phyloP scores from a whole-genome alignment of 2,113 vertebrate species.

The Melanocharis versteri region DNA sequence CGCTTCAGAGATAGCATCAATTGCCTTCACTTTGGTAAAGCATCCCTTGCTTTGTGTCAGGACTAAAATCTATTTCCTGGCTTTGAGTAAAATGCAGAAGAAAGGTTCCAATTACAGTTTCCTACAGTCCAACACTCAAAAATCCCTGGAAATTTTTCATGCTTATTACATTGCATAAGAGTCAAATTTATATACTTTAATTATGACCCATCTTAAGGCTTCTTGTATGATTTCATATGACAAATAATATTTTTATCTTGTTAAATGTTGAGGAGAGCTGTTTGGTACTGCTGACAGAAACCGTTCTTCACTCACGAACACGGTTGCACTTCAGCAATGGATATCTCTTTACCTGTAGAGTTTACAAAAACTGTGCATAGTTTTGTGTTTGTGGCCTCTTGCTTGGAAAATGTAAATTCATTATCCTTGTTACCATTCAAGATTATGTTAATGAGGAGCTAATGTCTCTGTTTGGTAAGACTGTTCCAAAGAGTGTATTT shows the following conservation, averaged over 20 bases:
- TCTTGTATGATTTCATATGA: not conserved
- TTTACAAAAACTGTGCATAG: not conserved
- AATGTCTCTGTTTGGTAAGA: not conserved
- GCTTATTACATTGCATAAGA: not conserved
- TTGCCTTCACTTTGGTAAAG: not conserved
- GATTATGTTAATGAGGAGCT: constrained; percentile 2
- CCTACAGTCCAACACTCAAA: not conserved
- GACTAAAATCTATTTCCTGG: not conserved
- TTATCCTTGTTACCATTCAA: constrained; percentile 1
- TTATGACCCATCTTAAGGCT: not conserved
- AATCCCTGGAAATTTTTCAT: not conserved
- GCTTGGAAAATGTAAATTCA: not conserved
- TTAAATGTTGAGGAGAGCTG: not conserved
- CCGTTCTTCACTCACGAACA: not conserved
- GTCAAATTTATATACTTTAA: not conserved
- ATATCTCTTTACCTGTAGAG: not conserved
- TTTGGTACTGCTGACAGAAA: not conserved
- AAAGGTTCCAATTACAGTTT: not conserved
- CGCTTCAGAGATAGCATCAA: not conserved
- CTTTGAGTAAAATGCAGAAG: not conserved
- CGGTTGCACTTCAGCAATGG: not conserved
- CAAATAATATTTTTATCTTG: not conserved
- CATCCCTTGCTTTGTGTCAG: not conserved
- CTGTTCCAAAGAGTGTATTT: not conserved
- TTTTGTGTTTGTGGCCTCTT: not conserved